Conservation (phyloP, 1,140 invertebrate species). For the Lasioglossum albipes region DNA sequence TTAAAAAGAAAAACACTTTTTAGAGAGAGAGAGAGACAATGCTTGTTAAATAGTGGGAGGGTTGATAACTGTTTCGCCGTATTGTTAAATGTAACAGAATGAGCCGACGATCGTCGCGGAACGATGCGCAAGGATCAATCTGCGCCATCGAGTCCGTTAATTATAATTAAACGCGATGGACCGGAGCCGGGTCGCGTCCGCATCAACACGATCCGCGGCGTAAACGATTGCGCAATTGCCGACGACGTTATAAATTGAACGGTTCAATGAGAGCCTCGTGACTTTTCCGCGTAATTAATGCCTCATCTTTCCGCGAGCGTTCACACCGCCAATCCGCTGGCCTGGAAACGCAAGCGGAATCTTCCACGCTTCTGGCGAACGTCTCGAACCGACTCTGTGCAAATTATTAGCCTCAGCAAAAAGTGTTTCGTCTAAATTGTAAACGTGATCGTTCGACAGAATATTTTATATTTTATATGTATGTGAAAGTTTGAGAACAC, state of each 20-base stretch:
- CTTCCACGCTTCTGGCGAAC: neutral
- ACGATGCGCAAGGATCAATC: neutral
- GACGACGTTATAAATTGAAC: constrained; percentile 24
- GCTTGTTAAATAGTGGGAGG: no score
- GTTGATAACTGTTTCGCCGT: no score
- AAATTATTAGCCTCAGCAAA: neutral
- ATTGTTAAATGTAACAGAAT: neutral
- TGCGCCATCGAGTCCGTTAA: constrained; percentile 16
- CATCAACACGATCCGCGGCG: neutral
- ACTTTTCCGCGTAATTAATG: neutral
- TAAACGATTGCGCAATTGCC: constrained; percentile 4
- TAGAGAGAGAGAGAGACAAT: no score
- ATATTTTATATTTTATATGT: no score
- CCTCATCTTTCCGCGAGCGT: neutral
- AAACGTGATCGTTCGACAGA: no score
- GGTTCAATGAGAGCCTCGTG: constrained; percentile 21
- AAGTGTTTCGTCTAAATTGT: no score
- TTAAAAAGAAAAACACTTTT: no score
- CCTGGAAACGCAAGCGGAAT: no score
- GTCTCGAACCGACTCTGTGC: neutral
- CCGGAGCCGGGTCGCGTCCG: neutral
- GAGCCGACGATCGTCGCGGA: neutral
- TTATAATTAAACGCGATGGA: constrained; percentile 24
- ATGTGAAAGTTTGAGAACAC: no score
- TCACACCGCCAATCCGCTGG: neutral